Percentiles rank a stretch among this genome's conserved stretches.
phyloP scores from a whole-genome alignment of 1,140 invertebrate species.

The Limonius californicus region DNA sequence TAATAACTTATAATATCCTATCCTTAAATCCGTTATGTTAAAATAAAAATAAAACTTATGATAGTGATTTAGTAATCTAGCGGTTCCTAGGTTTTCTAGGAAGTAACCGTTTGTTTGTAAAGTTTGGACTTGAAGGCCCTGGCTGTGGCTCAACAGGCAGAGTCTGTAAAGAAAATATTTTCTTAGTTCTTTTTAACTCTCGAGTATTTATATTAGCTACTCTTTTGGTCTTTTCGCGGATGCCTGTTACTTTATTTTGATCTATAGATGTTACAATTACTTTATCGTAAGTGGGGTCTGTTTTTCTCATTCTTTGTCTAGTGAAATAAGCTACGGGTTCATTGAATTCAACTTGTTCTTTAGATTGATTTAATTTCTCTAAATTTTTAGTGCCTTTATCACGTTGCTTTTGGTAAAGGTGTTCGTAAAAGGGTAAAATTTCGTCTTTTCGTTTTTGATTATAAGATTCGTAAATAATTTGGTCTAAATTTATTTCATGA shows the following conservation, averaged over 20 bases:
- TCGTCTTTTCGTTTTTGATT: too few relatives aligned
- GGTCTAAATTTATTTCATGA: conserved; percentile 20
- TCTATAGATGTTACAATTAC: background rate
- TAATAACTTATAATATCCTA: conserved; percentile 1
- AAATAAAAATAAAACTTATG: conserved; percentile 28
- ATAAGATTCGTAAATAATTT: conserved; percentile 11
- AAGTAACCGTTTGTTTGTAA: conserved; percentile 22
- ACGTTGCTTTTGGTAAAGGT: conserved; percentile 16
- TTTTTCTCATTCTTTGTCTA: conserved; percentile 16
- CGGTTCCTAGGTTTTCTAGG: conserved; percentile 10
- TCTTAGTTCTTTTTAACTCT: background rate
- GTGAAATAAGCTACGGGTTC: conserved; percentile 13
- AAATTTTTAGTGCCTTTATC: conserved; percentile 11
- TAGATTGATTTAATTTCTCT: conserved; percentile 18
- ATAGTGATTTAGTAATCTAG: conserved; percentile 12
- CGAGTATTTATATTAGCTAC: background rate
- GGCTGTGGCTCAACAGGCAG: background rate
- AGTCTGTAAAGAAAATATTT: conserved; percentile 6
- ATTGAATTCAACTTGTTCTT: conserved; percentile 12
- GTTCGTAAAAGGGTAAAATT: conserved; percentile 21
- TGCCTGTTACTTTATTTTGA: conserved; percentile 3
- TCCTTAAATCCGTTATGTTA: conserved; percentile 18
- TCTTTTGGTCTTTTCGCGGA: background rate
- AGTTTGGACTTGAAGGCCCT: conserved; percentile 12
- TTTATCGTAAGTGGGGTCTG: conserved; percentile 12